A percentile compares a stretch with the other conserved stretches of the same genome.
Evolutionary conservation across 2,888 invertebrate species (phyloP).

Genomic region (Leucania comma): DNA sequence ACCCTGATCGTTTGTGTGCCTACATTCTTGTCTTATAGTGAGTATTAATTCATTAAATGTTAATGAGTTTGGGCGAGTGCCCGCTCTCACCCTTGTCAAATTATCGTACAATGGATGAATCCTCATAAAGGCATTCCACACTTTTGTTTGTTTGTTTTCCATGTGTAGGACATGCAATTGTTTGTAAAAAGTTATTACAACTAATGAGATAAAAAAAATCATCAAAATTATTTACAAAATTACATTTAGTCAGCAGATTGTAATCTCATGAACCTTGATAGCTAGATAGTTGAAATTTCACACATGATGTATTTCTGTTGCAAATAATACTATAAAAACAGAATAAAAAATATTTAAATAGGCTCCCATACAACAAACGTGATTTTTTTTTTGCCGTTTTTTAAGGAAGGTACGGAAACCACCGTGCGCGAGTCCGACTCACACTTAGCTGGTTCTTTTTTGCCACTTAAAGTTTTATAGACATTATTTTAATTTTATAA

Average conservation of each 20-base stretch:
- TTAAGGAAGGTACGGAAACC: no score
- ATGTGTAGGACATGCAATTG: conserved; percentile 29
- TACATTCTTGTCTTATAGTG: conserved; percentile 71
- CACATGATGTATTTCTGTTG: no score
- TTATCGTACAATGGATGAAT: conserved; percentile 75
- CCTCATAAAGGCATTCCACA: conserved; percentile 78
- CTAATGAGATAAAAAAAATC: not conserved
- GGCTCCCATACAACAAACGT: no score
- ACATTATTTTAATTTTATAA: no score
- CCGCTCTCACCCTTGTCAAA: conserved; percentile 79
- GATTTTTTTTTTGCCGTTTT: no score
- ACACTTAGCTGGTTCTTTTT: not conserved
- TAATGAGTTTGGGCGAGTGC: conserved; percentile 73
- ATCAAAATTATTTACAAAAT: not conserved
- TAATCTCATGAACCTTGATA: no score
- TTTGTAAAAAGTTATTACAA: conserved; percentile 7
- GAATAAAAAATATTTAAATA: no score
- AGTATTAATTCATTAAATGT: conserved; percentile 81
- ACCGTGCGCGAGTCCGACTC: no score
- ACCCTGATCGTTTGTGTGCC: conserved; percentile 53
- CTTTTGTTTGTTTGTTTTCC: conserved; percentile 61
- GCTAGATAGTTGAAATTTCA: no score
- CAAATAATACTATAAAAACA: no score
- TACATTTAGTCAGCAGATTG: not conserved
- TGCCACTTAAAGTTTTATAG: not conserved